Evolutionary conservation across 2,797 vertebrate species (phyloP).

Genomic region (Diglossa cyanea): DNA sequence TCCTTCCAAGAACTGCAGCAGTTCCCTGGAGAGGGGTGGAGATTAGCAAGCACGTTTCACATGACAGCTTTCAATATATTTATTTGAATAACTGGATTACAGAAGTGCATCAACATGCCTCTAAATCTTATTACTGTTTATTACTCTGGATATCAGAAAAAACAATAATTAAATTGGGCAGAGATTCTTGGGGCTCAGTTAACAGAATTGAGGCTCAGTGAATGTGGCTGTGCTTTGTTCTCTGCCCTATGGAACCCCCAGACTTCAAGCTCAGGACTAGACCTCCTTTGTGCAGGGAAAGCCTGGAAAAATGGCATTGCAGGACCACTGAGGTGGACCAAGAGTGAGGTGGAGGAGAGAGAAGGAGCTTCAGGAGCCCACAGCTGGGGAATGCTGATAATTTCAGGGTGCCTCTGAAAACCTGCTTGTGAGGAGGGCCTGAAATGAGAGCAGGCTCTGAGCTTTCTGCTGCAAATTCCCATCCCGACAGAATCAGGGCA

Average conservation of each 20-base stretch:
- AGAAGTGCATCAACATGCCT: background rate
- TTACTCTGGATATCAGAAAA: background rate
- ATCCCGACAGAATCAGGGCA: background rate
- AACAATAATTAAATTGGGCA: background rate
- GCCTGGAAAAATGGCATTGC: background rate
- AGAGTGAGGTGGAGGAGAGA: background rate
- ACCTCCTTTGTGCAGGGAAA: background rate
- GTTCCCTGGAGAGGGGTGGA: background rate
- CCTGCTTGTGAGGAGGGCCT: background rate
- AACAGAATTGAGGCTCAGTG: background rate
- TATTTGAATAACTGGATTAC: conserved; percentile 44
- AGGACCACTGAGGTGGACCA: background rate
- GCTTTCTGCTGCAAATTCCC: background rate
- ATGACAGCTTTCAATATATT: background rate
- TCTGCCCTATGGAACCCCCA: accelerated
- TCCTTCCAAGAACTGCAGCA: background rate
- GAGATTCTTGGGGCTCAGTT: background rate
- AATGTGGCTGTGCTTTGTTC: accelerated
- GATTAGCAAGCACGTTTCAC: background rate
- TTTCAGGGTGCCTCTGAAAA: background rate
- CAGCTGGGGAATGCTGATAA: accelerated
- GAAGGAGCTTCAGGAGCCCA: background rate
- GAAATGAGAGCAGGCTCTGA: background rate
- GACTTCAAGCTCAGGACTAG: accelerated
- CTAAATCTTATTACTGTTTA: conserved; percentile 33